Evolutionary conservation across 2,888 invertebrate species (phyloP).

Genomic region (Loripinus fragilis): DNA sequence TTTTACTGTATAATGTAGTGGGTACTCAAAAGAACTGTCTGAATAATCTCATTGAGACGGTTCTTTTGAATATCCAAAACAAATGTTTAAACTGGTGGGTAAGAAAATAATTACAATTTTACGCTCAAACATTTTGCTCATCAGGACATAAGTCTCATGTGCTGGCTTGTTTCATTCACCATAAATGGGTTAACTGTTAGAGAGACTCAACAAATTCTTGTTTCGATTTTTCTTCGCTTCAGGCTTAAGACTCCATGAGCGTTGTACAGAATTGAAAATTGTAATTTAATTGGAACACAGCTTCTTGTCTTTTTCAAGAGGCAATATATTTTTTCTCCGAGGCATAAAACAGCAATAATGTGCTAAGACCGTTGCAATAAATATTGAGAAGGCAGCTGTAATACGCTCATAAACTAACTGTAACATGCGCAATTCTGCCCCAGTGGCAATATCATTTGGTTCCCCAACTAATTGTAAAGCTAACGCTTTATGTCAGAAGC

Average conservation of each 20-base stretch:
- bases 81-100: too few relatives aligned
- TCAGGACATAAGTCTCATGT: too few relatives aligned
- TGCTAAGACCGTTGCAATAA: background rate
- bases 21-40: too few relatives aligned
- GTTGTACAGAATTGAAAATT: background rate
- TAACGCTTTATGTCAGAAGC: background rate
- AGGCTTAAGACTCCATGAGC: background rate
- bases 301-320: background rate
- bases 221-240: background rate
- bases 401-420: conserved; percentile 11
- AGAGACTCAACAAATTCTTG: too few relatives aligned
- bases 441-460: background rate
- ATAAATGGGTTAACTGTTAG: too few relatives aligned
- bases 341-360: conserved; percentile 15
- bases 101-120: too few relatives aligned
- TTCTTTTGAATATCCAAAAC: too few relatives aligned
- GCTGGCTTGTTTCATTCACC: too few relatives aligned
- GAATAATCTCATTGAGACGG: too few relatives aligned
- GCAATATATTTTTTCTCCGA: conserved; percentile 11
- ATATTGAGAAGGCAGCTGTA: conserved; percentile 9
- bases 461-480: background rate
- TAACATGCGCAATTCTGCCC: conserved; percentile 1
- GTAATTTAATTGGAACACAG: background rate
- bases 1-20: too few relatives aligned
- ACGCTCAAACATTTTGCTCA: too few relatives aligned